Evolutionary conservation across 2,113 vertebrate species (phyloP), one percentile per base, ranked within the genome.

Genomic region (Cathartes aura): DNA sequence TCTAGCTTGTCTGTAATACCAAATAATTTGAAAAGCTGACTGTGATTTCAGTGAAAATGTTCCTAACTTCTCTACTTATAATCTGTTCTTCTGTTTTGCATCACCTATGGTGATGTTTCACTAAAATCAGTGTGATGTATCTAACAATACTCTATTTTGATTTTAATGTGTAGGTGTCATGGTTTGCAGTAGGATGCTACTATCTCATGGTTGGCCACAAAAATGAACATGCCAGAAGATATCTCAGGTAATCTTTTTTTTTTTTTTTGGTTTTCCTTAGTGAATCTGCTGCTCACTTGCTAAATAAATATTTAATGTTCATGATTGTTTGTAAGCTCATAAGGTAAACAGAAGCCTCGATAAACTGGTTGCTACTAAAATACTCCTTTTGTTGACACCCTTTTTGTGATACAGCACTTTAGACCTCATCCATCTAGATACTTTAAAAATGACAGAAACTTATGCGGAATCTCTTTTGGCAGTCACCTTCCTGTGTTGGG

Each of bases 161-260:
- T 88, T 94, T 93, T 64, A 47, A 87, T 87, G 14, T 95, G 50
- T 95, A 99, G 99, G 99, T 99, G 5, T 99, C 99, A 6, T 99
- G 99, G 99, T 99, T 99, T 99, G 99, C 99, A 71, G 99, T 99
- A 87, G 99, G 99, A 68, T 99, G 99, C 97, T 99, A 99, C 85
- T 99, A 99, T 98, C 99, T 99, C 82, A 99, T 99, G 99, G 99
- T 99, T 43, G 99, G 99, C 50, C 99, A 99, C 96, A 99, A 99
- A 98, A 99, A 99, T 56, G 99, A 99, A 90, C 99, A 99, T 38
- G 99, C 99, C 62, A 99, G 99, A 82, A 98, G 99, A 92, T 99
- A 99, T 36, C 99, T 99, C 55, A 99, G 99, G 99, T 99, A 98
- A 70, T 5, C 38, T 8, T 38, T 19, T 45, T 16, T 60, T 64